Base-by-base conservation (phyloP, 2,888 invertebrate genomes). In the Drosophila neotestacea region DNA sequence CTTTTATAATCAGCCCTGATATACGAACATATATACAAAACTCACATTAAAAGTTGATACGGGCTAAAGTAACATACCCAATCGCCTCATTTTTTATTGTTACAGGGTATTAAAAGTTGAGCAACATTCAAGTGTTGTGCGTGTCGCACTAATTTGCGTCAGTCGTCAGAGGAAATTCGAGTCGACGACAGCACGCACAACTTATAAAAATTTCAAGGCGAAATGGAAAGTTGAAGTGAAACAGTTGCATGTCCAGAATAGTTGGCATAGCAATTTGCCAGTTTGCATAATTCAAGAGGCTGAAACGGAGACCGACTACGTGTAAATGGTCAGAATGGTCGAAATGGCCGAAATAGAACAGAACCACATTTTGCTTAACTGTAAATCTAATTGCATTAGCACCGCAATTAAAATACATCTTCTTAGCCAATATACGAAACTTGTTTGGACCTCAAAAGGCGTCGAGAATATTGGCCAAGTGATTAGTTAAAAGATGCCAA, bases 91-190 rank as follows among this genome's bases (percentile, higher is more conserved):
- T 5, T 42, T 41, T 42, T 32, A 48, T 16, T 39, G 10, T 34
- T 22, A 46, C 44, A 63, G 68, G 47, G 63, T 68, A 30, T 63
- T 34, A 7, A 50, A 58, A 66, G 65, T 63, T 70, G 39, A 61
- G 73, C 34, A 58, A 54, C 59, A 68, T 52, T 66, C 41, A 38
- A 64, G 68, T 56, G 73, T 68, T 72, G 51, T 86, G 86, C 86
- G 84, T 84, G 86, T 79, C 74, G 70, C 81, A 79, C 86, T 84
- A 86, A 84, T 84, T 84, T 81, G 74, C 63, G 69, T 58, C 59
- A 56, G 46, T 46, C 56, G 46, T 46, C 56, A 36, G 34, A 36
- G 27, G 4, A 36, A 7, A 52, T 27, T 62, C 22, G 22, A 68
- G 72, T 73, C 50, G 66, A 54, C 71, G 52, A 65, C 71, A 60